phyloP scores from a whole-genome alignment of 2,888 invertebrate genomes.

The Nephrotoma appendiculata region DNA sequence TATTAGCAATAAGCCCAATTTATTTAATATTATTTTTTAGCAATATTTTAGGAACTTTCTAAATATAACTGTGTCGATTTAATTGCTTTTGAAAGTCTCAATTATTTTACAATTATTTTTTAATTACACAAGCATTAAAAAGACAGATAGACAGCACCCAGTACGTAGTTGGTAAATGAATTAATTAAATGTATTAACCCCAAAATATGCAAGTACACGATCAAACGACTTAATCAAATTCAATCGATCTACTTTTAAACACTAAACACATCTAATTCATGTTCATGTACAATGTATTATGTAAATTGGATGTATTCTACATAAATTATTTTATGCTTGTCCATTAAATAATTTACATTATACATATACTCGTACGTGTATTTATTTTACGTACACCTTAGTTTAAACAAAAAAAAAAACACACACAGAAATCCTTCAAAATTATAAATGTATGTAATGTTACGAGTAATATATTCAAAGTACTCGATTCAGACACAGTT shows the following conservation, averaged over 20 bases:
- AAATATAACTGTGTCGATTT: background rate
- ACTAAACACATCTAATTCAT: background rate
- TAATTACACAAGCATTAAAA: background rate
- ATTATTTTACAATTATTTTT: background rate
- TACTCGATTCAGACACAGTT: background rate
- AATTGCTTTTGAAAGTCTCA: background rate
- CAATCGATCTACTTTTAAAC: background rate
- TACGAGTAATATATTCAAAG: background rate
- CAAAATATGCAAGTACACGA: background rate
- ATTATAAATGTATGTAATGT: background rate
- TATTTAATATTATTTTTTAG: no score
- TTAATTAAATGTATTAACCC: background rate
- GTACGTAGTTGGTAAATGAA: background rate
- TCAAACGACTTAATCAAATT: background rate
- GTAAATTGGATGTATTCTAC: background rate
- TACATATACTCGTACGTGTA: background rate
- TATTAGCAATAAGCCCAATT: no score
- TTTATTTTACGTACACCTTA: background rate
- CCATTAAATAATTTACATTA: background rate
- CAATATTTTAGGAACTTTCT: no score
- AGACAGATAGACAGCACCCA: background rate
- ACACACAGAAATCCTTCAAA: background rate
- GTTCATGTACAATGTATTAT: background rate
- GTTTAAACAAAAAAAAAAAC: background rate
- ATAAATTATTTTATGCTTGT: background rate